Percentiles rank a stretch among this genome's conserved stretches.
Conservation (phyloP, 2,888 invertebrate species). For the Brachypterus glaber region DNA sequence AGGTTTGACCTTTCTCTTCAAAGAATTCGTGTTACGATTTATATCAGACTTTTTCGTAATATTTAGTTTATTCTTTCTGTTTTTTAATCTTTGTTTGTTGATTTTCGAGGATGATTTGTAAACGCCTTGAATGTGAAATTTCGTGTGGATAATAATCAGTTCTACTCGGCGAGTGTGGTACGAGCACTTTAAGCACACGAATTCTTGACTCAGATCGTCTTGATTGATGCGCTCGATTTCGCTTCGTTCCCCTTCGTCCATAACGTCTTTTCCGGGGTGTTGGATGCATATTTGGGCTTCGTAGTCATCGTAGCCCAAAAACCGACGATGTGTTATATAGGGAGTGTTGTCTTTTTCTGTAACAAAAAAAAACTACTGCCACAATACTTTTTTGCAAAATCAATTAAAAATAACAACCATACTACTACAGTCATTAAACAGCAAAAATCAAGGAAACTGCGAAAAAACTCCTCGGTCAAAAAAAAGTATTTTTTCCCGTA, state of each 20-base stretch:
- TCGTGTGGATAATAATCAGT: constrained; percentile 63
- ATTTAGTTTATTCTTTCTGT: too few relatives aligned
- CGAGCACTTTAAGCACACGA: constrained; percentile 25
- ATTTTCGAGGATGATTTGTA: constrained; percentile 23
- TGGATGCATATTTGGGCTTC: constrained; percentile 57
- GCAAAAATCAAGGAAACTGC: too few relatives aligned
- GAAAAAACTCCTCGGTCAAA: too few relatives aligned
- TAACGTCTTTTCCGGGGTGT: constrained; percentile 38
- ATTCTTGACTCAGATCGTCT: constrained; percentile 23
- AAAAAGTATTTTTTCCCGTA: too few relatives aligned
- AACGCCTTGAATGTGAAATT: constrained; percentile 52
- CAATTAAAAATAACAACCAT: too few relatives aligned
- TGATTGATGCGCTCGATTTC: constrained; percentile 23
- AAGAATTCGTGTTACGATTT: too few relatives aligned
- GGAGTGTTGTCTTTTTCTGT: constrained; percentile 19
- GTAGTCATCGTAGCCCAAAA: constrained; percentile 43
- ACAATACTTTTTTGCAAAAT: too few relatives aligned
- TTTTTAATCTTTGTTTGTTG: constrained; percentile 27
- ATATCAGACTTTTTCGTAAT: too few relatives aligned
- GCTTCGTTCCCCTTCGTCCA: constrained; percentile 19
- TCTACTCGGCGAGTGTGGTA: constrained; percentile 62
- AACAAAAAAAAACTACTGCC: too few relatives aligned
- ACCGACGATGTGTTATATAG: constrained; percentile 44
- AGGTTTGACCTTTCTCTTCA: too few relatives aligned
- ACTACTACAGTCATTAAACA: too few relatives aligned